A percentile compares a stretch with the other conserved stretches of the same genome.
Evolutionary conservation across 2,797 vertebrate genomes (phyloP).

Genomic region (Crocidura indochinensis): DNA sequence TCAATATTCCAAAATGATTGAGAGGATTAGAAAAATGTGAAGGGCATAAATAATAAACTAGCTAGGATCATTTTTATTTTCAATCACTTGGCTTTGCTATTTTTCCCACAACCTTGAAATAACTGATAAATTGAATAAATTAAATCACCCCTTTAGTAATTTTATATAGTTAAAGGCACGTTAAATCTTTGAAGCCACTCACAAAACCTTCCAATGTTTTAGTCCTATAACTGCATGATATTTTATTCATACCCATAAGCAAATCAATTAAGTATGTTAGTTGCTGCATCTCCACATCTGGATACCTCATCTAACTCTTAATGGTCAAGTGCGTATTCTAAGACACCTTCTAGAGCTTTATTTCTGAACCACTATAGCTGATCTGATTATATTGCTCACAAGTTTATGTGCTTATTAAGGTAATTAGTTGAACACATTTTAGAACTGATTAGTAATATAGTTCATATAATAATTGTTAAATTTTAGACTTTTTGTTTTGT

Average conservation of each 20-base stretch:
- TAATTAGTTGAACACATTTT: constrained; percentile 73
- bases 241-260: constrained; percentile 78
- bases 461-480: constrained; percentile 52
- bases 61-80: background rate
- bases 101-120: constrained; percentile 27
- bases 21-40: background rate
- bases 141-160: constrained; percentile 12
- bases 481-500: constrained; percentile 13
- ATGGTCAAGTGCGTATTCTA: constrained; percentile 70
- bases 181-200: constrained; percentile 63
- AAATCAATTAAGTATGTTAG: constrained; percentile 80
- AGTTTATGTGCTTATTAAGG: constrained; percentile 42
- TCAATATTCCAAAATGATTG: constrained; percentile 9
- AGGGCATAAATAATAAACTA: background rate
- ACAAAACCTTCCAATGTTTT: constrained; percentile 65
- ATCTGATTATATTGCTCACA: constrained; percentile 74
- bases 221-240: constrained; percentile 44
- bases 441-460: constrained; percentile 50
- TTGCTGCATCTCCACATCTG: constrained; percentile 81
- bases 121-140: constrained; percentile 29
- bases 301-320: constrained; percentile 78
- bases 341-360: constrained; percentile 77
- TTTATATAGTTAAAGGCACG: constrained; percentile 66
- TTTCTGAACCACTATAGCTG: constrained; percentile 75
- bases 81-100: background rate